These are phyloP conservation scores for Parazoanthus darwini DNA, from an alignment of 92 coral and sea anemone species.

Conservation along the genomic window DNA sequence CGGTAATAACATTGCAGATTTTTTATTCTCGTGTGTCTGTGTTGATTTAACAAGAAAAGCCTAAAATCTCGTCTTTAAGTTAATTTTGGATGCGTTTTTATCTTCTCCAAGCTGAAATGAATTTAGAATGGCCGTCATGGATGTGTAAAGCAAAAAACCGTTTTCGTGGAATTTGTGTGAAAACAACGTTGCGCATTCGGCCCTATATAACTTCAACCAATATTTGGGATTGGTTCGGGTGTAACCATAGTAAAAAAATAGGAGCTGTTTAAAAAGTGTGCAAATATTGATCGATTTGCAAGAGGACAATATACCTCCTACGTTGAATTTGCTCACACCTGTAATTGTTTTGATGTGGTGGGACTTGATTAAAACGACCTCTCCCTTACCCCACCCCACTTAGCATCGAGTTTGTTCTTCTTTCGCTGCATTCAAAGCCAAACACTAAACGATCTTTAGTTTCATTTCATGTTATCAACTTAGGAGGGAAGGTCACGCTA, in stretches of 20 bases:
- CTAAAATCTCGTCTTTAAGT: too few species aligned
- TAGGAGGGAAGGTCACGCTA: constrained; percentile 1
- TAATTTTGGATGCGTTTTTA: too few species aligned
- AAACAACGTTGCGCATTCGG: not conserved
- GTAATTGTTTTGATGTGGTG: not conserved
- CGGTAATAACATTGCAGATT: too few species aligned
- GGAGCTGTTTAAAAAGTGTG: not conserved
- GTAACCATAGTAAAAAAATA: not conserved
- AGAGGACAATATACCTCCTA: not conserved
- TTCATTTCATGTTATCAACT: not conserved
- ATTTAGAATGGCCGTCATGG: not conserved
- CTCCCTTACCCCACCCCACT: constrained; percentile 26
- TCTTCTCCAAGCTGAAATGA: not conserved
- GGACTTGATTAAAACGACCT: not conserved
- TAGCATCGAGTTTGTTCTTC: not conserved
- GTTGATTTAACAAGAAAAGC: too few species aligned
- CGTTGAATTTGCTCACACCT: constrained; percentile 6
- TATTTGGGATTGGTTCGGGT: not conserved
- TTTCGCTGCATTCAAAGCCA: not conserved
- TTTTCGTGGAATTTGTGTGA: not conserved
- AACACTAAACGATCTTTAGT: not conserved
- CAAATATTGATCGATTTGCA: not conserved
- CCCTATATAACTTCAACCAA: not conserved
- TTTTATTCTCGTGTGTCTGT: too few species aligned
- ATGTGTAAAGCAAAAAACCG: not conserved